Evolutionary conservation across 2,113 vertebrate genomes (phyloP).

Genomic region (Ariopsis seemanni): DNA sequence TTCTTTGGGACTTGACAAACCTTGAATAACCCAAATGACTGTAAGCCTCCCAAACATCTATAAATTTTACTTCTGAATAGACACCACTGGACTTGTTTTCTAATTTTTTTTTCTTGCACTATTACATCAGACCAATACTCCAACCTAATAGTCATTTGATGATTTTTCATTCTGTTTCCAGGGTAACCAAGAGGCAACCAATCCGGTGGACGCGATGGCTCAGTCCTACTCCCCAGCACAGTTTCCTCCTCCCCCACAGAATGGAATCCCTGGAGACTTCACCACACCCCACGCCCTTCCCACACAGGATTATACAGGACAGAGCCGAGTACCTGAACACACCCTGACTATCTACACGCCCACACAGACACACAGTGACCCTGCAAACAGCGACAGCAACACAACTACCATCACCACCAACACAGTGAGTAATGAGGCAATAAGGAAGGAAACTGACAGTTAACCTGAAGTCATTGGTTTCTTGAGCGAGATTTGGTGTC

Average conservation of each 20-base stretch:
- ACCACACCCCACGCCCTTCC: slow-evolving; percentile 82
- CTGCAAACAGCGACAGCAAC: slow-evolving; percentile 81
- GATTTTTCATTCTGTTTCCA: slow-evolving; percentile 56
- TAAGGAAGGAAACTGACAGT: background rate
- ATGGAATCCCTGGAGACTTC: slow-evolving; percentile 86
- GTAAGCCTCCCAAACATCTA: background rate
- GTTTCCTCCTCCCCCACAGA: slow-evolving; percentile 89
- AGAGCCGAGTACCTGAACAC: slow-evolving; percentile 88
- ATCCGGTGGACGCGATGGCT: slow-evolving; percentile 90
- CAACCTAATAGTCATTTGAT: background rate
- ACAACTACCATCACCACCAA: slow-evolving; percentile 80
- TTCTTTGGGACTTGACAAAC: background rate
- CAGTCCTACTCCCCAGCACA: slow-evolving; percentile 91
- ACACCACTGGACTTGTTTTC: background rate
- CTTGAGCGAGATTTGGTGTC: background rate
- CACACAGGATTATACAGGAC: slow-evolving; percentile 87
- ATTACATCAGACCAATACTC: background rate
- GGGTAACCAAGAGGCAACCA: slow-evolving; percentile 95
- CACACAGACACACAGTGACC: slow-evolving; percentile 88
- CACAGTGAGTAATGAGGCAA: slow-evolving; percentile 77
- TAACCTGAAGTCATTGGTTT: background rate
- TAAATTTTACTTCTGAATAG: background rate
- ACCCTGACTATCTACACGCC: slow-evolving; percentile 91
- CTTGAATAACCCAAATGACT: background rate
- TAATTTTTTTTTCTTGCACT: background rate